Percentiles rank a stretch among this genome's conserved stretches.
These are phyloP conservation scores for Syngnathus floridae DNA, from an alignment of 2,113 vertebrate genomes.

Conservation along the genomic window DNA sequence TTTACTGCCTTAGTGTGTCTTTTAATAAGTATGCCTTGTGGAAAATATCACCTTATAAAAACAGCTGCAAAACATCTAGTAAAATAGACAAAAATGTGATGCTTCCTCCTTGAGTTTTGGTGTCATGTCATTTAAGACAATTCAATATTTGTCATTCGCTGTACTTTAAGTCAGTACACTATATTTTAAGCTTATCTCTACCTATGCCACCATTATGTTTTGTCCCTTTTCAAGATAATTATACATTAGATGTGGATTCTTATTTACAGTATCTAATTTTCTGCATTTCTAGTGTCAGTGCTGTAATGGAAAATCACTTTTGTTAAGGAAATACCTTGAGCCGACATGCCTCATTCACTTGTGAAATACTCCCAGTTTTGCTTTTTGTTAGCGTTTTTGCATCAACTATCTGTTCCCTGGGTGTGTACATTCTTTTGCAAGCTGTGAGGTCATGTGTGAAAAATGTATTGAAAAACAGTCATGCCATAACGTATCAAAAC, in stretches of 20 bases:
- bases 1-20: constrained; percentile 37
- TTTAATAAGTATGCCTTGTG: constrained; percentile 14
- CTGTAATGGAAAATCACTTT: constrained; percentile 31
- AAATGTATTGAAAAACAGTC: constrained; percentile 96
- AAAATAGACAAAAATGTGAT: not conserved
- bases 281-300: not conserved
- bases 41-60: constrained; percentile 16
- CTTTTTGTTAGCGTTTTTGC: constrained; percentile 43
- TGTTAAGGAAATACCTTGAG: constrained; percentile 14
- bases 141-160: not conserved
- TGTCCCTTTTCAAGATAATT: not conserved
- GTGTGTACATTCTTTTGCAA: constrained; percentile 76
- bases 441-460: constrained; percentile 86
- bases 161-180: not conserved
- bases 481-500: constrained; percentile 87
- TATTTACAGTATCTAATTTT: not conserved
- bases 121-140: not conserved
- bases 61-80: not conserved
- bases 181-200: not conserved
- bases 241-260: not conserved
- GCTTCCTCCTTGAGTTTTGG: not conserved
- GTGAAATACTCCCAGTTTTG: constrained; percentile 34
- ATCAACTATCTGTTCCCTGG: constrained; percentile 79
- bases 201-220: not conserved
- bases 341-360: constrained; percentile 21